Conservation (phyloP, 2,888 invertebrate species). For the Aporophyla lueneburgensis region DNA sequence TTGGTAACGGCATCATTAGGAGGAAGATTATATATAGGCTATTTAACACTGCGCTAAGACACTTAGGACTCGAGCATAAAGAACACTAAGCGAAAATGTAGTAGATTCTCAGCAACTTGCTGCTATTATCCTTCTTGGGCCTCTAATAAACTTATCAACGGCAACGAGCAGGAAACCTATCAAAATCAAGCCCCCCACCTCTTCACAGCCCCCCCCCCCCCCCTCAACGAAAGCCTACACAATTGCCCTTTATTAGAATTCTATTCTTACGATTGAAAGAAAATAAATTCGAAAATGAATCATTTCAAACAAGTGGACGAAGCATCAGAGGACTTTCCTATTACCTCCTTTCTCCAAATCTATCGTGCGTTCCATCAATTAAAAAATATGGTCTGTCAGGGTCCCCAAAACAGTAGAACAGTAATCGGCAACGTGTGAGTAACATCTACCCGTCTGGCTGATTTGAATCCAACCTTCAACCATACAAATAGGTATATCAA, state of each 20-base stretch:
- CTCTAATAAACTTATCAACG: not conserved
- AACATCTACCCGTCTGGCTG: not conserved
- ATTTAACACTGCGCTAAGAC: not conserved
- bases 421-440: not conserved
- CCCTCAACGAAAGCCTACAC: not conserved
- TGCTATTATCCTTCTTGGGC: not conserved
- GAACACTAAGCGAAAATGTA: no score
- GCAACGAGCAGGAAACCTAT: not conserved
- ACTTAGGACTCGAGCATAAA: no score
- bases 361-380: not conserved
- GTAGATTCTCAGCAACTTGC: no score
- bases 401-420: not conserved
- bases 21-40: not conserved
- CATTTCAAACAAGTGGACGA: not conserved
- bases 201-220: not conserved
- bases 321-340: not conserved
- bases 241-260: not conserved
- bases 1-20: not conserved
- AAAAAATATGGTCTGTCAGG: not conserved
- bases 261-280: slow-evolving; percentile 1
- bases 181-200: not conserved
- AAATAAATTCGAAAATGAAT: slow-evolving; percentile 10
- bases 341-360: not conserved
- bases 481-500: not conserved
- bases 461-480: not conserved